Evolutionary conservation across 2,113 vertebrate species (phyloP).

Genomic region (Saguinus imperator): DNA sequence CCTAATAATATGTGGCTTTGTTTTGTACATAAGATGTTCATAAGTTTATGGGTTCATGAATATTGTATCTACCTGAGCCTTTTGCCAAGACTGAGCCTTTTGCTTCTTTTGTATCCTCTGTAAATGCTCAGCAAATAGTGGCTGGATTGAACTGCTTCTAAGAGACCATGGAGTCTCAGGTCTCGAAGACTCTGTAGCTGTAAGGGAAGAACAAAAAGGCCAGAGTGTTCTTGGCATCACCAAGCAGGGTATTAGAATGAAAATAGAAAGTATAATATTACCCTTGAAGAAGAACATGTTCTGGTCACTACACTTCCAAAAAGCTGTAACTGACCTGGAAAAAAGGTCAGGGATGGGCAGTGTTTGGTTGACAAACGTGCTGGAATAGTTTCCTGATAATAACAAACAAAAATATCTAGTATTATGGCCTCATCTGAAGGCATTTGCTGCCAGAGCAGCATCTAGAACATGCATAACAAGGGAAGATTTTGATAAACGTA

Average conservation of each 20-base stretch:
- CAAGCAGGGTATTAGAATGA: constrained; percentile 56
- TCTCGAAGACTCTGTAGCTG: constrained; percentile 3
- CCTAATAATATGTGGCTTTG: neutral
- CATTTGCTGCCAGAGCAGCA: neutral
- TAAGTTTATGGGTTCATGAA: neutral
- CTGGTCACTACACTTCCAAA: constrained; percentile 55
- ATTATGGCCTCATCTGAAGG: constrained; percentile 10
- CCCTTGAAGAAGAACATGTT: constrained; percentile 61
- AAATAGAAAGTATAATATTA: constrained; percentile 76
- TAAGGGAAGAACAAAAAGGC: constrained; percentile 3
- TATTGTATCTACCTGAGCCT: neutral
- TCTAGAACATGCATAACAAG: neutral
- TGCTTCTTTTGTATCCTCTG: neutral
- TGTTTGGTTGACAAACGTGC: constrained; percentile 7
- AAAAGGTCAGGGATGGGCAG: neutral
- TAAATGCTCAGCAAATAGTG: neutral
- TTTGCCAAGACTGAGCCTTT: neutral
- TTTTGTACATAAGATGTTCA: neutral
- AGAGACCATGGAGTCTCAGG: neutral
- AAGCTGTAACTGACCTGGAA: constrained; percentile 51
- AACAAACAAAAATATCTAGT: neutral
- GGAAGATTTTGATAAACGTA: neutral
- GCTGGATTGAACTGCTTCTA: neutral
- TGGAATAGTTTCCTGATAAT: neutral
- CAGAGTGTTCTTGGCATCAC: constrained; percentile 67